Percentiles rank a stretch among this genome's conserved stretches.
These are phyloP conservation scores for Mesaphorura yosii DNA, from an alignment of 1,140 invertebrate genomes.

Conservation along the genomic window DNA sequence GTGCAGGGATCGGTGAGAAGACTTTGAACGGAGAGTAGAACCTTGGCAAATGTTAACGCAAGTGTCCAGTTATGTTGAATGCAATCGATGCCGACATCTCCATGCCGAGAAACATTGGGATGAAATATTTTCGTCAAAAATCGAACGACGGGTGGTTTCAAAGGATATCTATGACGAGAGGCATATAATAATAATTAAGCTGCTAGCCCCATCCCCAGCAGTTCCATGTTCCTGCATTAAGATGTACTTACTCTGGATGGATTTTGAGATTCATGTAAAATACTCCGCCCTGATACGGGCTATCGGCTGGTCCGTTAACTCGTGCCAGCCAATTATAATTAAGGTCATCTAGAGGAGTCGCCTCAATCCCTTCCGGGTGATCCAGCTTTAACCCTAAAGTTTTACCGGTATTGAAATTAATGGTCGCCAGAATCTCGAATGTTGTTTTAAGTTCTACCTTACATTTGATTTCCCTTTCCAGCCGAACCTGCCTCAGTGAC, in stretches of 20 bases:
- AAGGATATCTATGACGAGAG: constrained; percentile 61
- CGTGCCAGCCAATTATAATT: constrained; percentile 85
- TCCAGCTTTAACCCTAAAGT: constrained; percentile 56
- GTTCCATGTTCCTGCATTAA: constrained; percentile 1
- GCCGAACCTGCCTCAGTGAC: constrained; percentile 35
- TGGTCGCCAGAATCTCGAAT: too few relatives aligned
- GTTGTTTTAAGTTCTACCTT: too few relatives aligned
- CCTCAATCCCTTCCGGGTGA: constrained; percentile 80
- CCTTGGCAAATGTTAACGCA: constrained; percentile 80
- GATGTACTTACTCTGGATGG: constrained; percentile 47
- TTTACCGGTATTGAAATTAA: too few relatives aligned
- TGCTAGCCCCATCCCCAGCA: constrained; percentile 1
- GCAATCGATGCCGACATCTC: constrained; percentile 90
- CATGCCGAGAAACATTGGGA: constrained; percentile 87
- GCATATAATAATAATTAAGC: constrained; percentile 4
- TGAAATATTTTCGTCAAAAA: constrained; percentile 86
- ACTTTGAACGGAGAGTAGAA: constrained; percentile 79
- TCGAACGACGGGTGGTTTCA: constrained; percentile 75
- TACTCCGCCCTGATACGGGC: constrained; percentile 84
- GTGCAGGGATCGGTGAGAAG: constrained; percentile 78
- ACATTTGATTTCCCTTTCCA: constrained; percentile 62
- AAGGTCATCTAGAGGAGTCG: constrained; percentile 65
- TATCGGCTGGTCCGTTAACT: constrained; percentile 73
- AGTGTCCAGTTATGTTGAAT: constrained; percentile 93
- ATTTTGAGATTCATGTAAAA: constrained; percentile 89